These are phyloP conservation scores for Helostoma temminkii DNA, from an alignment of 2,797 vertebrate species.

Conservation along the genomic window DNA sequence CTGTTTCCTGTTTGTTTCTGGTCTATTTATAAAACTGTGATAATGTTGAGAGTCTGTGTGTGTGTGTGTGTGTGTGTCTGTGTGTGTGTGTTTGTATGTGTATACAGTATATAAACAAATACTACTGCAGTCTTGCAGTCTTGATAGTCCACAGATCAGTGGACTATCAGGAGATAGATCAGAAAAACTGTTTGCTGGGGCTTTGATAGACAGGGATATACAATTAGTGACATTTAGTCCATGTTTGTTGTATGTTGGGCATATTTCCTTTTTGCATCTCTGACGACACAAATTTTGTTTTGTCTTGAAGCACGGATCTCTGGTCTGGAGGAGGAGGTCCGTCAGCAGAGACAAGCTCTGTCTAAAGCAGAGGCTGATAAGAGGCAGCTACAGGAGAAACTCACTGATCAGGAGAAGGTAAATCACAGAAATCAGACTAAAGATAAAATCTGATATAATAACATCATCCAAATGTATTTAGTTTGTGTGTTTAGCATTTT, in stretches of 20 bases:
- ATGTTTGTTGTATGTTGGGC: background rate
- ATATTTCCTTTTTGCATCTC: background rate
- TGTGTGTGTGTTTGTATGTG: no score
- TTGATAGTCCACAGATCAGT: constrained; percentile 4
- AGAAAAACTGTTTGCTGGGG: background rate
- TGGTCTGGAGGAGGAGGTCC: constrained; percentile 92
- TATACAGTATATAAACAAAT: no score
- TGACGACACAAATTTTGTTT: background rate
- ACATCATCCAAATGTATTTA: background rate
- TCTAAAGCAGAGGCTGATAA: constrained; percentile 92
- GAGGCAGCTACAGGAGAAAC: constrained; percentile 94
- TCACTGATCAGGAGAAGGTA: constrained; percentile 96
- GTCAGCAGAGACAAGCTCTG: constrained; percentile 87
- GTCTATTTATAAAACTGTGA: no score
- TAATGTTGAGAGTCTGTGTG: background rate
- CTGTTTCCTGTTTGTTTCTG: background rate
- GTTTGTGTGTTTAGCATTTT: background rate
- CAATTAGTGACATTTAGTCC: background rate
- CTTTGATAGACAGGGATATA: background rate
- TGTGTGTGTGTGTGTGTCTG: background rate
- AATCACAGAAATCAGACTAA: background rate
- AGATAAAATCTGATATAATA: background rate
- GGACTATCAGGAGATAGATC: background rate
- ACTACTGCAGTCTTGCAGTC: background rate
- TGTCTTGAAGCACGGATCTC: constrained; percentile 87